Conservation (phyloP, 2,797 vertebrate species). For the Dermochelys coriacea region DNA sequence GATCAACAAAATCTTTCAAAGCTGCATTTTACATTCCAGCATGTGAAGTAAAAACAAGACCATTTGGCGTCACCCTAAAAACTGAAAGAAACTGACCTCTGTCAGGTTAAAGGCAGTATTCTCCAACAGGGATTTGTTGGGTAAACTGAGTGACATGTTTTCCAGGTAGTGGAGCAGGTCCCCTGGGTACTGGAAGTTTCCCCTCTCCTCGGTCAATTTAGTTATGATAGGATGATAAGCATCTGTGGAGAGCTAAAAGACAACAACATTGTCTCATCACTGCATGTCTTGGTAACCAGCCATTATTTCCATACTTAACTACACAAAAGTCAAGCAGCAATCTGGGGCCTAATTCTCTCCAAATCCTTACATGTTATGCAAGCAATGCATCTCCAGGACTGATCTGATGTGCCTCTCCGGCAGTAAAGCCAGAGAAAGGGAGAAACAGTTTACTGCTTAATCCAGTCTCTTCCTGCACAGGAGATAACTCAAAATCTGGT, state of each 20-base stretch:
- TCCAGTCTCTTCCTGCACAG: neutral
- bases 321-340: neutral
- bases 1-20: neutral
- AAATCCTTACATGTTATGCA: neutral
- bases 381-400: neutral
- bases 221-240: constrained; percentile 80
- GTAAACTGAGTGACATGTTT: constrained; percentile 79
- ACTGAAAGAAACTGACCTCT: constrained; percentile 80
- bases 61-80: neutral
- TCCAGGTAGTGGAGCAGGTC: constrained; percentile 80
- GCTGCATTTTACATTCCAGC: accelerated
- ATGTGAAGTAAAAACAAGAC: neutral
- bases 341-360: neutral
- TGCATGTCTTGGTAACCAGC: accelerated
- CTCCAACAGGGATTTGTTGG: constrained; percentile 81
- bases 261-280: neutral
- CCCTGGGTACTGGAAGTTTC: constrained; percentile 48
- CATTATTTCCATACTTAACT: neutral
- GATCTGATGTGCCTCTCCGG: neutral
- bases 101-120: constrained; percentile 88
- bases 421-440: neutral
- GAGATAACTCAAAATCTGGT: neutral
- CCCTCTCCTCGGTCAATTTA: constrained; percentile 69
- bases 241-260: constrained; percentile 79
- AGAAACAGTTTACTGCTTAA: neutral